These are phyloP conservation scores for Erebia aethiops DNA, from an alignment of 2,888 invertebrate genomes.

Conservation along the genomic window DNA sequence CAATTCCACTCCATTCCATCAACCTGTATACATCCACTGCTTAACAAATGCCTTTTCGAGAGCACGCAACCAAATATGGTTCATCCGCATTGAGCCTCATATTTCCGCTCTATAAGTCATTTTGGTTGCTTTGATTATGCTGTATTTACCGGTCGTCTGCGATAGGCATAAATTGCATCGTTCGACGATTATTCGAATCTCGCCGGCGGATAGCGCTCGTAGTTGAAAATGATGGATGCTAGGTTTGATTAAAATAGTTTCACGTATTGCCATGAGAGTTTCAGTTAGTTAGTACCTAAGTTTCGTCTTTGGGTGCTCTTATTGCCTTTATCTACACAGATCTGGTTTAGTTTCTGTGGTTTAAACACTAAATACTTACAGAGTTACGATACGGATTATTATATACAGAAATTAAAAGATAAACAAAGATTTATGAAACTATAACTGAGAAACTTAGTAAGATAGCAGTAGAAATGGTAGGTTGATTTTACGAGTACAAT, in stretches of 20 bases:
- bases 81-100: no score
- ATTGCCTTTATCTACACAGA: not conserved
- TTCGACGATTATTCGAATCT: constrained; percentile 6
- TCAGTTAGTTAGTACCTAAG: not conserved
- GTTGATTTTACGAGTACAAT: no score
- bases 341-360: not conserved
- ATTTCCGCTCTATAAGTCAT: no score
- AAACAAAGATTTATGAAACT: not conserved
- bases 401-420: not conserved
- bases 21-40: no score
- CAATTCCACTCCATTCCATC: no score
- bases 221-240: constrained; percentile 1
- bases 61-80: no score
- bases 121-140: no score
- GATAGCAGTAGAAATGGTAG: no score
- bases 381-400: not conserved
- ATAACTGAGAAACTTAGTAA: no score
- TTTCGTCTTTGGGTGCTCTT: not conserved
- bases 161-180: not conserved
- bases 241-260: constrained; percentile 18
- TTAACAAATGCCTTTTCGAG: no score
- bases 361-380: not conserved
- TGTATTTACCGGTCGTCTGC: not conserved
- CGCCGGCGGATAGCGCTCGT: not conserved
- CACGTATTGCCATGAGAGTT: not conserved